Percentiles rank a stretch among this genome's conserved stretches.
These are phyloP conservation scores for Timema cristinae DNA, from an alignment of 2,888 invertebrate genomes.

Conservation along the genomic window DNA sequence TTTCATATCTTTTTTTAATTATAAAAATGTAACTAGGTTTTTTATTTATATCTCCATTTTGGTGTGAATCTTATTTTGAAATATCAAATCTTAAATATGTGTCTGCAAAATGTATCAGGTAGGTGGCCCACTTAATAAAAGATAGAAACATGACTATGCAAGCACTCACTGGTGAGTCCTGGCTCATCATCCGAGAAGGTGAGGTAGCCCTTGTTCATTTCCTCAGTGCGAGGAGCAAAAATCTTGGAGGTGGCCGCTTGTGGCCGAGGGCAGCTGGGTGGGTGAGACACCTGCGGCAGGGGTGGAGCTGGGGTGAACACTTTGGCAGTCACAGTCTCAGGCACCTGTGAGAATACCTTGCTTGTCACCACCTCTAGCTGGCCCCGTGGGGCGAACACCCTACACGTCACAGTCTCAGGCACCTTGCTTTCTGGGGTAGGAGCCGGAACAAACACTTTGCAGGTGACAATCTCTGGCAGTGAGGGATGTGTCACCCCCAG, in stretches of 20 bases:
- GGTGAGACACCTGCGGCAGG: slow-evolving; percentile 9
- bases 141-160: slow-evolving; percentile 22
- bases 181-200: slow-evolving; percentile 80
- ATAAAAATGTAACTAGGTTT: no score
- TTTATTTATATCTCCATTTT: no score
- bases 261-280: slow-evolving; percentile 44
- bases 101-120: no score
- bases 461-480: slow-evolving; percentile 23
- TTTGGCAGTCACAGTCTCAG: slow-evolving; percentile 28
- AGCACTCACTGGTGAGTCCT: slow-evolving; percentile 77
- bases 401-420: neutral
- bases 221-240: slow-evolving; percentile 79
- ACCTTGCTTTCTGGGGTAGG: slow-evolving; percentile 10
- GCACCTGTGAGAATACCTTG: slow-evolving; percentile 19
- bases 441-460: slow-evolving; percentile 10
- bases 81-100: no score
- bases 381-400: no score
- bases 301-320: slow-evolving; percentile 32
- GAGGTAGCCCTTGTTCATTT: slow-evolving; percentile 91
- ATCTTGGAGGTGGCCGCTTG: slow-evolving; percentile 70
- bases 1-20: no score
- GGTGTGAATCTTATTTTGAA: no score
- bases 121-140: no score
- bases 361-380: neutral
- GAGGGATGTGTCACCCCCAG: slow-evolving; percentile 9